Conservation (phyloP, 2,797 vertebrate species). For the Helarctos malayanus region DNA sequence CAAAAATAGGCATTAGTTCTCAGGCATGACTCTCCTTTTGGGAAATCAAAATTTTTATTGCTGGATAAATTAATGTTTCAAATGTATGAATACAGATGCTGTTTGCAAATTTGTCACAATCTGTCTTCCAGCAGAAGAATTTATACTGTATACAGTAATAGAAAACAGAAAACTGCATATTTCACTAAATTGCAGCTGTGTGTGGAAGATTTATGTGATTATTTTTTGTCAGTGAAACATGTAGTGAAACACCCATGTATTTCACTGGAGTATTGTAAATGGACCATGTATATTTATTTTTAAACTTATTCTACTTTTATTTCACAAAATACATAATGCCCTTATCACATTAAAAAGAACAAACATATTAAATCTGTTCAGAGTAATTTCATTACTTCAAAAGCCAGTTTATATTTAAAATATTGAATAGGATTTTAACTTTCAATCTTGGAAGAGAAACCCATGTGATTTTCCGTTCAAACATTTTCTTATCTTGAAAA, state of each 20-base stretch:
- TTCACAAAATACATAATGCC: slow-evolving; percentile 85
- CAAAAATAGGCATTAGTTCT: slow-evolving; percentile 89
- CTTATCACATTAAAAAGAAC: slow-evolving; percentile 76
- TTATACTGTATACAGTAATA: slow-evolving; percentile 92
- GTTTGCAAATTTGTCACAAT: slow-evolving; percentile 91
- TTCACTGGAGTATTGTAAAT: slow-evolving; percentile 85
- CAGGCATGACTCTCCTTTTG: slow-evolving; percentile 89
- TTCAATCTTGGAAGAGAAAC: slow-evolving; percentile 61
- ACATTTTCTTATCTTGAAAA: slow-evolving; percentile 70
- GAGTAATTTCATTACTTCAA: slow-evolving; percentile 80
- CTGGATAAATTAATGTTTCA: slow-evolving; percentile 91
- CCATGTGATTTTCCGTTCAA: slow-evolving; percentile 64
- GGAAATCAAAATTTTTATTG: slow-evolving; percentile 92
- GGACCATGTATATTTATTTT: slow-evolving; percentile 81
- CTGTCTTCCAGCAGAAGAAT: slow-evolving; percentile 90
- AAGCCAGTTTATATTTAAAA: slow-evolving; percentile 83
- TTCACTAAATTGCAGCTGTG: slow-evolving; percentile 91
- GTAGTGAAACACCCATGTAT: slow-evolving; percentile 83
- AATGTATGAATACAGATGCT: slow-evolving; percentile 90
- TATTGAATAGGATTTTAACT: slow-evolving; percentile 73
- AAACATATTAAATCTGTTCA: slow-evolving; percentile 80
- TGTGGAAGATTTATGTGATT: slow-evolving; percentile 89
- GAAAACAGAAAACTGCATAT: slow-evolving; percentile 91
- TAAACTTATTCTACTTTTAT: slow-evolving; percentile 85
- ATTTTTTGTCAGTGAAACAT: slow-evolving; percentile 89